Evolutionary conservation across 2,797 vertebrate genomes (phyloP).

Genomic region (Eulemur rubriventer): DNA sequence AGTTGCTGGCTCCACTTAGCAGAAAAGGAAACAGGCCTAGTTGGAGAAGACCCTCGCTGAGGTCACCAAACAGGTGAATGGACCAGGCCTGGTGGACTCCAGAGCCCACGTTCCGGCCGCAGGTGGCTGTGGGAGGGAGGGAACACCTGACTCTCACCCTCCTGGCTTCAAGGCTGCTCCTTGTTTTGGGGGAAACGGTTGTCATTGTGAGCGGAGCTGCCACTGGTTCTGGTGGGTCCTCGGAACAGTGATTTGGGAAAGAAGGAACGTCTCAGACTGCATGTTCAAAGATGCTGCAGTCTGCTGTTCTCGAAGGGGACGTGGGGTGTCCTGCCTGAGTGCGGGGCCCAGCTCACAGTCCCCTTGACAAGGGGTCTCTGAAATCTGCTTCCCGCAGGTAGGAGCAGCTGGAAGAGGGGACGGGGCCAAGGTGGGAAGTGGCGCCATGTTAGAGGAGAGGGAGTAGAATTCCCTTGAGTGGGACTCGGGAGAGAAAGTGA

Average conservation of each 20-base stretch:
- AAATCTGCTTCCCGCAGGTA: background rate
- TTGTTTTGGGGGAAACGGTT: background rate
- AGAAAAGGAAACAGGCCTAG: background rate
- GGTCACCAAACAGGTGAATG: background rate
- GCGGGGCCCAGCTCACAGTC: no score
- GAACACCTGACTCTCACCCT: background rate
- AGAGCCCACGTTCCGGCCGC: background rate
- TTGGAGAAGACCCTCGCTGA: background rate
- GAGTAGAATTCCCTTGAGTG: background rate
- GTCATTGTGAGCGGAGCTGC: background rate
- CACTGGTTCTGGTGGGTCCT: background rate
- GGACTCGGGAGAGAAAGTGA: background rate
- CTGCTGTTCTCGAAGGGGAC: background rate
- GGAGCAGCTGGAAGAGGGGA: no score
- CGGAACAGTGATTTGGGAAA: background rate
- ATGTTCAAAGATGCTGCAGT: background rate
- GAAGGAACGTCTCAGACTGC: background rate
- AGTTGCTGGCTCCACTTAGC: background rate
- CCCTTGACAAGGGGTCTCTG: background rate
- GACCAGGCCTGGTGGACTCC: background rate
- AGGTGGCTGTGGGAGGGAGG: background rate
- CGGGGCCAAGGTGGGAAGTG: background rate
- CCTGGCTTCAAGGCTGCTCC: background rate
- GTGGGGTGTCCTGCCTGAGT: background rate
- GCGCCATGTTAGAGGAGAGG: background rate